Percentiles rank a stretch among this genome's conserved stretches.
Evolutionary conservation across 2,888 invertebrate genomes (phyloP).

Genomic region (Dichetophora obliterata): DNA sequence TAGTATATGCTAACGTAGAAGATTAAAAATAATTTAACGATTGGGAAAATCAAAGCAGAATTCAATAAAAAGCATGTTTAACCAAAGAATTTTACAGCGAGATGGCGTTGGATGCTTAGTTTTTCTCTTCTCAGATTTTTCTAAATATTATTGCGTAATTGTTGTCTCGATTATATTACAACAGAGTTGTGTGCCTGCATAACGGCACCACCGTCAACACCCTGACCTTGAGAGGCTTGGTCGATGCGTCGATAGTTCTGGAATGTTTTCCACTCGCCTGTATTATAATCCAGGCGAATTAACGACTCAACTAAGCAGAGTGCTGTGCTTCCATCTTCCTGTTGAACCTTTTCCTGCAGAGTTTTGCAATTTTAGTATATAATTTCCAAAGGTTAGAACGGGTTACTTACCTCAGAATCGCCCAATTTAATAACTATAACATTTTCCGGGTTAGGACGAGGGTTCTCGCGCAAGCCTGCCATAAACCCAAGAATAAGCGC

Average conservation of each 20-base stretch:
- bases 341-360: conserved; percentile 82
- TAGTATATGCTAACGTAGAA: conserved; percentile 20
- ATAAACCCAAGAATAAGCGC: conserved; percentile 97
- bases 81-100: conserved; percentile 10
- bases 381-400: background rate
- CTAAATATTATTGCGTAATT: conserved; percentile 21
- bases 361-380: conserved; percentile 8
- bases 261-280: conserved; percentile 96
- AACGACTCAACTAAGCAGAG: conserved; percentile 81
- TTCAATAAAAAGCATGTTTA: conserved; percentile 9
- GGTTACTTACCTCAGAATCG: conserved; percentile 78
- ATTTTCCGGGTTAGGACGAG: conserved; percentile 96
- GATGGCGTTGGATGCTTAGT: conserved; percentile 13
- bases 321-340: conserved; percentile 84
- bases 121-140: conserved; percentile 9
- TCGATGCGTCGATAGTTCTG: conserved; percentile 89
- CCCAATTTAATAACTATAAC: conserved; percentile 96
- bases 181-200: conserved; percentile 63
- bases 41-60: conserved; percentile 24
- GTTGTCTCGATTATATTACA: conserved; percentile 56
- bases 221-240: conserved; percentile 60
- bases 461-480: conserved; percentile 98
- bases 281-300: conserved; percentile 98
- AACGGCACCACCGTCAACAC: conserved; percentile 50
- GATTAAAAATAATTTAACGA: conserved; percentile 33